A percentile compares a stretch with the other conserved stretches of the same genome.
phyloP scores from a whole-genome alignment of 2,888 invertebrate genomes.

The Pseudococcus jackbeardsleyi region DNA sequence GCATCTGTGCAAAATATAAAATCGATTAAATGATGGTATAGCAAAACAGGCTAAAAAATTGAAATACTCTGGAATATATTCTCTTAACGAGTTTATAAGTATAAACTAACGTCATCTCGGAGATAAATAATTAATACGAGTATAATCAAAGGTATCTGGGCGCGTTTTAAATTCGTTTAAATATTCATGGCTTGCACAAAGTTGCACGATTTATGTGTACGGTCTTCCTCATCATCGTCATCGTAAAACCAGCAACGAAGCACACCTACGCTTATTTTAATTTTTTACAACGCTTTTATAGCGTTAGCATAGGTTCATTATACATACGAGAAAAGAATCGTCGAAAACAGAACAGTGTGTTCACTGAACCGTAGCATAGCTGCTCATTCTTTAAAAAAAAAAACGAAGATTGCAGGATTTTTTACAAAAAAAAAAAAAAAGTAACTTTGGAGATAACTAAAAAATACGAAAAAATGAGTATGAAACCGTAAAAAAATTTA shows the following conservation, averaged over 20 bases:
- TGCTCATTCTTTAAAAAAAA: too few species aligned
- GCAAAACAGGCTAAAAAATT: not conserved
- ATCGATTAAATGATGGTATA: not conserved
- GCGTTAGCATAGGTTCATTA: not conserved
- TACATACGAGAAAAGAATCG: not conserved
- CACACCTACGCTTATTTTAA: slow-evolving; percentile 1
- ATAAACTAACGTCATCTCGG: not conserved
- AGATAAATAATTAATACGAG: not conserved
- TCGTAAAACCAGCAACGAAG: not conserved
- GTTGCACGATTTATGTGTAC: not conserved
- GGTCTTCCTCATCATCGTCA: not conserved
- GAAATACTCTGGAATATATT: not conserved
- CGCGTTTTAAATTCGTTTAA: slow-evolving; percentile 18
- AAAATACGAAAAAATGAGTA: too few species aligned
- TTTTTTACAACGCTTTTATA: not conserved
- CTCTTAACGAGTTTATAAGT: not conserved
- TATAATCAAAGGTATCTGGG: not conserved
- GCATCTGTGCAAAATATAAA: slow-evolving; percentile 71
- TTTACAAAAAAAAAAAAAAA: too few species aligned
- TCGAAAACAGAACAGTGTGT: not conserved
- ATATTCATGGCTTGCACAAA: not conserved
- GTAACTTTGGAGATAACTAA: too few species aligned
- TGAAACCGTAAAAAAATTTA: too few species aligned
- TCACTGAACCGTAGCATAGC: too few species aligned
- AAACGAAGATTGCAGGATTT: too few species aligned